phyloP scores from a whole-genome alignment of 2,113 vertebrate species.

The Uria aalge region DNA sequence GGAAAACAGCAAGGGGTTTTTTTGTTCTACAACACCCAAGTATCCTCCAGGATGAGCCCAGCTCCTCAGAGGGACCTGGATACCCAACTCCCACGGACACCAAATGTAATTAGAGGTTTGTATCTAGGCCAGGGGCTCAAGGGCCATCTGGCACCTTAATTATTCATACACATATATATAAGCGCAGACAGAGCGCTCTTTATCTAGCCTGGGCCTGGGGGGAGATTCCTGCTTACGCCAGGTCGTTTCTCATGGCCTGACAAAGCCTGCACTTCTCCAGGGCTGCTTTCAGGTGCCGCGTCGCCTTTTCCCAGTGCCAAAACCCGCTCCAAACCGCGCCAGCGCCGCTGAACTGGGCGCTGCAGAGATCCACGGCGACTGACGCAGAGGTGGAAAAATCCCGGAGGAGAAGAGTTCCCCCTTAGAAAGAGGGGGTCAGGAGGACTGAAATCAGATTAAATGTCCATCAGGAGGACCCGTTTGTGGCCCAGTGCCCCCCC shows the following conservation, averaged over 20 bases:
- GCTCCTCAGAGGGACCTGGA: not conserved
- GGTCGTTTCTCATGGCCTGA: not conserved
- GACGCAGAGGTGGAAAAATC: not conserved
- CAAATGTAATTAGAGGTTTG: conserved; percentile 10
- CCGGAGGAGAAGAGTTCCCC: not conserved
- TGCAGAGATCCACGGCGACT: not conserved
- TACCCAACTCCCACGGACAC: not conserved
- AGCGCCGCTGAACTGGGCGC: accelerated
- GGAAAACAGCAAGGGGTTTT: not conserved
- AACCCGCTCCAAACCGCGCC: not conserved
- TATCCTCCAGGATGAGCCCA: not conserved
- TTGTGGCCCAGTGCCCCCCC: not conserved
- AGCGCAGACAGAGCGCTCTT: not conserved
- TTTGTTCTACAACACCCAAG: not conserved
- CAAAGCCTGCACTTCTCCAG: not conserved
- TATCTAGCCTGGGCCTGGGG: not conserved
- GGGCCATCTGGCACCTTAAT: conserved; percentile 54
- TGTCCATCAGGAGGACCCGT: not conserved
- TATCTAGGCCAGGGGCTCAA: conserved; percentile 39
- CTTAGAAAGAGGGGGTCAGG: not conserved
- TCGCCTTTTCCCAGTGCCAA: not conserved
- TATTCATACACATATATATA: conserved; percentile 14
- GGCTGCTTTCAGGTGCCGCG: not conserved
- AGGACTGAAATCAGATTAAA: not conserved
- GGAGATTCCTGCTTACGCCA: not conserved